phyloP scores from a whole-genome alignment of 2,797 vertebrate species.

The Mus caroli region DNA sequence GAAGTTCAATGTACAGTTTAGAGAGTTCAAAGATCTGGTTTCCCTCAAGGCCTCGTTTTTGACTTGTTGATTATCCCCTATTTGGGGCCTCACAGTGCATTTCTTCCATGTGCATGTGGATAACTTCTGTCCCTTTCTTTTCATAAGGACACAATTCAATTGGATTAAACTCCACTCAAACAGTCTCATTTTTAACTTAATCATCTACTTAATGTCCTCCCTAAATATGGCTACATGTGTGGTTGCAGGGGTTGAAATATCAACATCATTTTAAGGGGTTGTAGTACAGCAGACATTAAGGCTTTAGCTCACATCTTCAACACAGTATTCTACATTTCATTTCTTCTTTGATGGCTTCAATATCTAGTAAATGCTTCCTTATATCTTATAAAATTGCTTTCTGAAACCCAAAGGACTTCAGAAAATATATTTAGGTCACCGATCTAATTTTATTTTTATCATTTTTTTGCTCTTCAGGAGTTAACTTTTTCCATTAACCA shows the following conservation, averaged over 20 bases:
- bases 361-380: conserved; percentile 9
- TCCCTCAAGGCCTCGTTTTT: neutral
- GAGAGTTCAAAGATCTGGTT: neutral
- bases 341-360: neutral
- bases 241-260: neutral
- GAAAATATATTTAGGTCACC: neutral
- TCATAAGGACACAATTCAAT: neutral
- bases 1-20: neutral
- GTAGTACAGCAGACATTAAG: neutral
- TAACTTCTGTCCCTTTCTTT: neutral
- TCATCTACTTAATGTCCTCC: neutral
- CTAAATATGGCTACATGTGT: neutral
- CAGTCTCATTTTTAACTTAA: neutral
- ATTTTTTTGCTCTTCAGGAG: neutral
- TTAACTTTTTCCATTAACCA: neutral
- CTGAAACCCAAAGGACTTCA: conserved; percentile 15
- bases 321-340: neutral
- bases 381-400: conserved; percentile 29
- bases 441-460: neutral
- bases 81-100: rapidly evolving
- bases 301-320: neutral
- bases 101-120: rapidly evolving
- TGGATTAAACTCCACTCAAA: neutral
- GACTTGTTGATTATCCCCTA: neutral
- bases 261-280: neutral